Evolutionary conservation across 2,113 vertebrate species (phyloP), one percentile per base, ranked within the genome.

Genomic region (Melospiza melodia): DNA sequence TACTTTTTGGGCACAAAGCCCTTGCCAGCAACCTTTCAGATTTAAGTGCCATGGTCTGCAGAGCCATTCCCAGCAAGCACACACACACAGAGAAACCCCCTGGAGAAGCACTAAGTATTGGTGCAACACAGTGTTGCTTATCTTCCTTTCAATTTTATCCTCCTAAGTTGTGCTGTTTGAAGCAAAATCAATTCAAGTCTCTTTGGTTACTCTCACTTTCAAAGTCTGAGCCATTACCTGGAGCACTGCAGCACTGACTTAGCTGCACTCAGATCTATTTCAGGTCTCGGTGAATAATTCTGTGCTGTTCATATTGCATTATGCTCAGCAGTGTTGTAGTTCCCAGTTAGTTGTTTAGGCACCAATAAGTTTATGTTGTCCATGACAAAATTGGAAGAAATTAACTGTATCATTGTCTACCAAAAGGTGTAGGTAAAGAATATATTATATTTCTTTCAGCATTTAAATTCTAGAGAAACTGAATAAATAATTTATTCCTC

Each of bases 21-120:
- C 81, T 87, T 83, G 59, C 61, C 91, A 96, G 84, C 78, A 92
- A 46, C 67, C 55, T 95, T 92, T 89, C 74, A 87, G 83, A 68
- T 84, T 96, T 83, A 85, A 75, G 74, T 59, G 73, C 44, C 30
- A 48, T 61, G 66, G 66, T 72, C 54, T 87, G 57, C 67, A 89
- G 68, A 76, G 59, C 88, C 16, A 35, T 23, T 81, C n/a, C 44
- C 59, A 84, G 12, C 12, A 54, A 39, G n/a, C 18, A 41, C 21
- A 59, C 7, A 44, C 10, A 71, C 2, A 11, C 35, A 35, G 18
- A 44, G 18, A 44, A 79, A 14, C 63, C 88, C 57, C 63, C 83
- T 27, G 35, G 63, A 92, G 71, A 89, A 30, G 41, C 82, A 46
- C 65, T 16, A 35, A 43, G 11, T 37, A 61, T 81, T 66, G 84